These are phyloP conservation scores for Brassicogethes aeneus DNA, from an alignment of 2,888 invertebrate genomes.

Conservation along the genomic window DNA sequence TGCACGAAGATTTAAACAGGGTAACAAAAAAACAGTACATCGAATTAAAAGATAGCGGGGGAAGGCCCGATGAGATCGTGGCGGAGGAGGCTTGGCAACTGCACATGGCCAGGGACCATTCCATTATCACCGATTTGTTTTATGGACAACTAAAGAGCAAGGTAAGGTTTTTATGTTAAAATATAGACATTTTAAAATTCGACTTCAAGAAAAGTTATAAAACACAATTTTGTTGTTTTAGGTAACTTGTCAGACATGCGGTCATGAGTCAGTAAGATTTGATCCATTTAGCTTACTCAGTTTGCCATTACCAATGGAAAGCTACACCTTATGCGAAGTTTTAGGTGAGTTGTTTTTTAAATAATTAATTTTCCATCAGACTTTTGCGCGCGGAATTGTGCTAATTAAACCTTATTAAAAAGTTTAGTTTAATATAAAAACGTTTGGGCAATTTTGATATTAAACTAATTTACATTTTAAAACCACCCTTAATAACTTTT, in stretches of 20 bases:
- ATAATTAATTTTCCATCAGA: no score
- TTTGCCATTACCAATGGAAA: constrained; percentile 85
- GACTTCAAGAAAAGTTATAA: background rate
- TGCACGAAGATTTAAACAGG: constrained; percentile 87
- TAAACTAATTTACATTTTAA: no score
- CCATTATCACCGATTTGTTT: constrained; percentile 83
- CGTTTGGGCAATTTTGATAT: no score
- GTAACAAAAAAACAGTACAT: constrained; percentile 62
- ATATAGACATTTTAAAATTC: constrained; percentile 1
- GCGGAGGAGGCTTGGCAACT: constrained; percentile 77
- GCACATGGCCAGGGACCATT: constrained; percentile 72
- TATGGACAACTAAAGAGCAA: constrained; percentile 88
- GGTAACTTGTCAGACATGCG: constrained; percentile 73
- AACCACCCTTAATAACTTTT: no score
- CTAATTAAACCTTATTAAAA: no score
- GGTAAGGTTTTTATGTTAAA: constrained; percentile 36
- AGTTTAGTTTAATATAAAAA: no score
- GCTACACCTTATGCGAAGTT: constrained; percentile 67
- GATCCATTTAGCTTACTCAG: constrained; percentile 87
- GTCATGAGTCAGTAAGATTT: constrained; percentile 76
- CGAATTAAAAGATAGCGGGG: constrained; percentile 66
- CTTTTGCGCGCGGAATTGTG: no score
- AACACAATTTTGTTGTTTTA: constrained; percentile 15
- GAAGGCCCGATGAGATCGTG: constrained; percentile 62
- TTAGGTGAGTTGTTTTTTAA: constrained; percentile 47